These are phyloP conservation scores for Tiphia femorata DNA, from an alignment of 2,888 invertebrate genomes.

Conservation along the genomic window DNA sequence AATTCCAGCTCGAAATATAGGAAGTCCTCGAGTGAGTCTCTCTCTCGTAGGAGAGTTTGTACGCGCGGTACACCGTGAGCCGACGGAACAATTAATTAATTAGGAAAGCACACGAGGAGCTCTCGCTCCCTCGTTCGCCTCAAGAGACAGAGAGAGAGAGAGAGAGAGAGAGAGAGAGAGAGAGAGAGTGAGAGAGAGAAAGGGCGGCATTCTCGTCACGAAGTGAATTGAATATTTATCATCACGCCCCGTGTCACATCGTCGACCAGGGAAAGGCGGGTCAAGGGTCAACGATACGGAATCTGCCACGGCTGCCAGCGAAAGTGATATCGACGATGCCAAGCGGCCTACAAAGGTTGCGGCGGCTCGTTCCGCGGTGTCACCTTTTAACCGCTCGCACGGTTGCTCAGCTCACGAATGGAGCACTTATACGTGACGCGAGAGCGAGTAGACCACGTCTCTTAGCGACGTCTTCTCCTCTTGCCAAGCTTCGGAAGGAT, in stretches of 20 bases:
- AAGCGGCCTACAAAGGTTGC: slow-evolving; percentile 27
- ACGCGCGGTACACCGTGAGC: slow-evolving; percentile 4
- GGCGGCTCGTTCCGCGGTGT: no score
- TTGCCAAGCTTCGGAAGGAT: no score
- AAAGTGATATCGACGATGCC: slow-evolving; percentile 48
- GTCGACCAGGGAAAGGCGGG: slow-evolving; percentile 49
- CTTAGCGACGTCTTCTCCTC: no score
- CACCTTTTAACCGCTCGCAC: slow-evolving; percentile 22
- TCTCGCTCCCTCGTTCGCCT: no score
- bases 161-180: no score
- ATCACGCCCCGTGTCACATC: slow-evolving; percentile 43
- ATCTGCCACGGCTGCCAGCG: slow-evolving; percentile 46
- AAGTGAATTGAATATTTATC: slow-evolving; percentile 59
- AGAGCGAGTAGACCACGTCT: no score
- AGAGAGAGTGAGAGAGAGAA: no score
- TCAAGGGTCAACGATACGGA: slow-evolving; percentile 56
- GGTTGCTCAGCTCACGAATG: slow-evolving; percentile 1
- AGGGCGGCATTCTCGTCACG: slow-evolving; percentile 50
- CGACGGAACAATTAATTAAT: slow-evolving; percentile 40
- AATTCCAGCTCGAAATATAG: slow-evolving; percentile 23
- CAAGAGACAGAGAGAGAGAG: no score
- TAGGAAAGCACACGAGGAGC: slow-evolving; percentile 33
- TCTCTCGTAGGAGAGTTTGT: neutral
- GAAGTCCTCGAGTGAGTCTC: slow-evolving; percentile 10
- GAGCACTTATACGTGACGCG: slow-evolving; percentile 27